Conservation (phyloP, 2,888 invertebrate genomes). For the Patella pellucida region DNA sequence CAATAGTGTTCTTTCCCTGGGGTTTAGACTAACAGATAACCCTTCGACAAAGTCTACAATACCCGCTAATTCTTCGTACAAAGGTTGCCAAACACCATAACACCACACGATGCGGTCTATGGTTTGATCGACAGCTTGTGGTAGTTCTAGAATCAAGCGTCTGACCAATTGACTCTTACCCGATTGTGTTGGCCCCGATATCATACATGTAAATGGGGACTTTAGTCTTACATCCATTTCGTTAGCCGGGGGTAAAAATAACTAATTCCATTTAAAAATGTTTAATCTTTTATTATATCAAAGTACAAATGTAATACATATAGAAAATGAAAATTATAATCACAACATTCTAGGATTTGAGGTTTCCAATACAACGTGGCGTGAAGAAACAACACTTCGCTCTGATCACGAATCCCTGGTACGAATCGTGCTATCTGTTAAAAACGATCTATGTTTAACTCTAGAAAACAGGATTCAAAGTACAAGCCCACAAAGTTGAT, state of each 20-base stretch:
- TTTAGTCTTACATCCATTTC: background rate
- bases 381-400: too few species aligned
- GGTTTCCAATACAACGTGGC: too few species aligned
- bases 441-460: background rate
- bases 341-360: too few species aligned
- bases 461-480: background rate
- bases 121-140: background rate
- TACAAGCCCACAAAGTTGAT: too few species aligned
- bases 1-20: background rate
- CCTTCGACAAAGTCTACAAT: slow-evolving; percentile 16
- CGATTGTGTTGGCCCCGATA: background rate
- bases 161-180: background rate
- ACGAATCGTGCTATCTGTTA: too few species aligned
- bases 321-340: too few species aligned
- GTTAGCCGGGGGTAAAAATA: too few species aligned
- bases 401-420: too few species aligned
- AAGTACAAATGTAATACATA: too few species aligned
- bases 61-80: background rate
- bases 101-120: slow-evolving; percentile 10
- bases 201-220: background rate
- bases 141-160: background rate
- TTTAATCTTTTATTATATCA: too few species aligned
- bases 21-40: background rate
- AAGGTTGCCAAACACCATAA: slow-evolving; percentile 17
- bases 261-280: too few species aligned